These are phyloP conservation scores for Artibeus jamaicensis DNA, from an alignment of 2,797 vertebrate genomes.

Conservation along the genomic window DNA sequence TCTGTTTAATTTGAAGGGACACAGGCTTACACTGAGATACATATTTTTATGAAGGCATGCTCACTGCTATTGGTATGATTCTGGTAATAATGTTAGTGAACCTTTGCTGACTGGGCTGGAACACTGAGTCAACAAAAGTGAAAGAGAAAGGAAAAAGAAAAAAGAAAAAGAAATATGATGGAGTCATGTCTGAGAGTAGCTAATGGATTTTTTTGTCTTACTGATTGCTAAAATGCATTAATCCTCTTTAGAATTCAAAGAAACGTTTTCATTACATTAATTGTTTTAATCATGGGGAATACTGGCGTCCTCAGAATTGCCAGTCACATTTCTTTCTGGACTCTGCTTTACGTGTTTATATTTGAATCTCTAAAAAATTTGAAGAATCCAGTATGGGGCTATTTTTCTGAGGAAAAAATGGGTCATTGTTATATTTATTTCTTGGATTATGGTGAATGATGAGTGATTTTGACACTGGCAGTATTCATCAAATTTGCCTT, in stretches of 20 bases:
- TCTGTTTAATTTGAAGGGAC: conserved; percentile 17
- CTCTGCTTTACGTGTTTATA: not conserved
- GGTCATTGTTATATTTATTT: not conserved
- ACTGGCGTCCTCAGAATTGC: not conserved
- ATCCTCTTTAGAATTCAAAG: conserved; percentile 42
- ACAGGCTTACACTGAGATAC: not conserved
- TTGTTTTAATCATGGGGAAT: not conserved
- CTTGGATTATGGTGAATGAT: not conserved
- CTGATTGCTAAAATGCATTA: conserved; percentile 61
- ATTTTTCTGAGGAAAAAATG: not conserved
- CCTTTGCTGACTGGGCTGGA: not conserved
- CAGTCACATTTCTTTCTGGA: conserved; percentile 2
- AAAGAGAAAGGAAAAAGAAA: not conserved
- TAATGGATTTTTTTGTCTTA: conserved; percentile 51
- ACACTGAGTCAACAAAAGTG: not conserved
- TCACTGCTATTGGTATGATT: not conserved
- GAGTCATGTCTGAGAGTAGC: not conserved
- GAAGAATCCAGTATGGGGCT: not conserved
- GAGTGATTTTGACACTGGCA: not conserved
- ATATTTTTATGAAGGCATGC: conserved; percentile 4
- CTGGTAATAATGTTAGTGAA: not conserved
- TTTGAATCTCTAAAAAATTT: not conserved
- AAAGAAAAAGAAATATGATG: not conserved
- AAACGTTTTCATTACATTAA: conserved; percentile 45
- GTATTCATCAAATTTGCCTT: not conserved